Evolutionary conservation across 2,113 vertebrate genomes (phyloP).

Genomic region (Xiphias gladius): DNA sequence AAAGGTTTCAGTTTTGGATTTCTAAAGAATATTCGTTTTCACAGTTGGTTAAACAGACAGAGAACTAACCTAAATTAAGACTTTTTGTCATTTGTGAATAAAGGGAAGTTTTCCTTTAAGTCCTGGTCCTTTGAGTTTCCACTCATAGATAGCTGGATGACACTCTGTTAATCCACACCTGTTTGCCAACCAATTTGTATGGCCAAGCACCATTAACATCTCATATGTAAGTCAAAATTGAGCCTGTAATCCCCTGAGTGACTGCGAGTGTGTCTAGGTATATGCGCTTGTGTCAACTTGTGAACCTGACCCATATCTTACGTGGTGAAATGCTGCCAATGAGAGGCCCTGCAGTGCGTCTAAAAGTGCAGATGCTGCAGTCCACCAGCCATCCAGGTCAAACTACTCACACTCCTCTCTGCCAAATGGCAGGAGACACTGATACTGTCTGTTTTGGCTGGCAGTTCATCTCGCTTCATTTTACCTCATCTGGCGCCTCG

Average conservation of each 20-base stretch:
- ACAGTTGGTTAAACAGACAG: background rate
- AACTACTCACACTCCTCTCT: conserved; percentile 56
- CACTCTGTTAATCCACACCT: background rate
- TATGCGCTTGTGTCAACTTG: conserved; percentile 49
- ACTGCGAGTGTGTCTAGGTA: conserved; percentile 12
- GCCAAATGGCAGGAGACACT: conserved; percentile 58
- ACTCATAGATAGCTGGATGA: background rate
- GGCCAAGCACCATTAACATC: conserved; percentile 40
- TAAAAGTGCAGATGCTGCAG: conserved; percentile 70
- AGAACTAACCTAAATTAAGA: background rate
- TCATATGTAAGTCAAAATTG: conserved; percentile 21
- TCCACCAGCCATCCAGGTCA: conserved; percentile 68
- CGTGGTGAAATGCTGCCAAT: conserved; percentile 58
- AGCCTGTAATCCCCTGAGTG: conserved; percentile 46
- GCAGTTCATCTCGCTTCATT: conserved; percentile 34
- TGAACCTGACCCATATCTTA: conserved; percentile 63
- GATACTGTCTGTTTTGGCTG: conserved; percentile 66
- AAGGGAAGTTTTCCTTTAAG: background rate
- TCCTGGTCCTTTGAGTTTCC: background rate
- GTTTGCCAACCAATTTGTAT: background rate
- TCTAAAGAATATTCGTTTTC: background rate
- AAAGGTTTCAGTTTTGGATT: background rate
- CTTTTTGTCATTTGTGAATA: background rate
- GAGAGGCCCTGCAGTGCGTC: conserved; percentile 45
- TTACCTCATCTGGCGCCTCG: conserved; percentile 55